phyloP scores from a whole-genome alignment of 2,797 vertebrate species.

The Rhyacichthys aspro region DNA sequence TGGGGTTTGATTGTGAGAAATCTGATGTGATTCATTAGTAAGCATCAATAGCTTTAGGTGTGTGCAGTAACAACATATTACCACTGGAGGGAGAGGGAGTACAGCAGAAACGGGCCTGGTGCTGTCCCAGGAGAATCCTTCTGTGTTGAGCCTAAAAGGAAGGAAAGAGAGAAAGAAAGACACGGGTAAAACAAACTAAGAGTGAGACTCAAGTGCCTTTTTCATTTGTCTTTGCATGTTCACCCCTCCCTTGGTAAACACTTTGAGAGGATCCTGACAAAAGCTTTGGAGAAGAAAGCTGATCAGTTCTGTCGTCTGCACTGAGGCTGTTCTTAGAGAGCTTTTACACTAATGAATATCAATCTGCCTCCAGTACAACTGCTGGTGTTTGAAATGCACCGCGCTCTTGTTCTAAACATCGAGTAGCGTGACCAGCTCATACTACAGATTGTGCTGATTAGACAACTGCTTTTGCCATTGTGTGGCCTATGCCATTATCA shows the following conservation, averaged over 20 bases:
- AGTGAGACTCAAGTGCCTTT: not conserved
- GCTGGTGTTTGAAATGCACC: constrained; percentile 2
- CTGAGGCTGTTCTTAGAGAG: constrained; percentile 8
- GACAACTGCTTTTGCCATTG: constrained; percentile 14
- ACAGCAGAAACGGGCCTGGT: constrained; percentile 63
- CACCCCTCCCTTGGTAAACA: constrained; percentile 39
- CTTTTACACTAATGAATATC: constrained; percentile 13
- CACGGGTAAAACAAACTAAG: not conserved
- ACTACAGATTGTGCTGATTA: constrained; percentile 1
- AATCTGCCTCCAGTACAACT: constrained; percentile 1
- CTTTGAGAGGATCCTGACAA: constrained; percentile 12
- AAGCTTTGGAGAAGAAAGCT: not conserved
- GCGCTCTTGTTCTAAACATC: not conserved
- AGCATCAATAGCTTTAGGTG: not conserved
- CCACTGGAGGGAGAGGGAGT: constrained; percentile 69
- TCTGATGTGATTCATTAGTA: too few species aligned
- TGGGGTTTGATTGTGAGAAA: too few species aligned
- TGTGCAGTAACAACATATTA: constrained; percentile 49
- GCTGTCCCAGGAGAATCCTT: constrained; percentile 20
- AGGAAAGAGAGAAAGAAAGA: not conserved
- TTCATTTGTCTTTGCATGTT: constrained; percentile 3
- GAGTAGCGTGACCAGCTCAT: not conserved
- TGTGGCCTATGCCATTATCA: constrained; percentile 1
- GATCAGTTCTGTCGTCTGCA: not conserved
- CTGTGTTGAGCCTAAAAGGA: constrained; percentile 51